A percentile compares a stretch with the other conserved stretches of the same genome.
Evolutionary conservation across 2,888 invertebrate genomes (phyloP).

Genomic region (Heliconius hortense): DNA sequence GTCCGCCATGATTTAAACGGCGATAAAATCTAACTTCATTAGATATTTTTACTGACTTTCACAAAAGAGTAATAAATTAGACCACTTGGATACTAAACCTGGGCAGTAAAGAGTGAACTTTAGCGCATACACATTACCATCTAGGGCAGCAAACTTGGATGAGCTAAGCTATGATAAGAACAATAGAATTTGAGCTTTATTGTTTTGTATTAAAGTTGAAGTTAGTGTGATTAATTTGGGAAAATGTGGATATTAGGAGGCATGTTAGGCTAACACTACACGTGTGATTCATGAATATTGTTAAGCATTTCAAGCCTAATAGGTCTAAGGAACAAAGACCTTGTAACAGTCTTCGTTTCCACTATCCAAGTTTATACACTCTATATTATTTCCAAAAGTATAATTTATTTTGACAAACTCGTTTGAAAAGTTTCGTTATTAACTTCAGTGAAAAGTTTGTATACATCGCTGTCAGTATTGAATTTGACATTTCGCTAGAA

Average conservation of each 20-base stretch:
- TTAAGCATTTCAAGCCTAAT: slow-evolving; percentile 39
- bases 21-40: slow-evolving; percentile 36
- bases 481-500: slow-evolving; percentile 50
- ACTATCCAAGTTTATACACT: background rate
- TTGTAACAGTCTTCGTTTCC: background rate
- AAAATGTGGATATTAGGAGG: slow-evolving; percentile 38
- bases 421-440: background rate
- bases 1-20: slow-evolving; percentile 16
- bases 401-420: background rate
- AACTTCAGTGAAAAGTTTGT: slow-evolving; percentile 2
- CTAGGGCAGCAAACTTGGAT: slow-evolving; percentile 34
- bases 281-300: slow-evolving; percentile 43
- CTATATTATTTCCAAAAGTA: background rate
- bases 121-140: slow-evolving; percentile 41
- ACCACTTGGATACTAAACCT: slow-evolving; percentile 41
- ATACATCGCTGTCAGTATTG: slow-evolving; percentile 38
- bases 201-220: background rate
- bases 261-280: slow-evolving; percentile 39
- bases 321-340: slow-evolving; percentile 35
- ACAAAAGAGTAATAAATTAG: slow-evolving; percentile 37
- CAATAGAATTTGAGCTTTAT: slow-evolving; percentile 20
- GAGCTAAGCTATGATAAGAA: slow-evolving; percentile 25
- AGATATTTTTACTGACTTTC: slow-evolving; percentile 37
- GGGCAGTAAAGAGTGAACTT: slow-evolving; percentile 45
- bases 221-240: slow-evolving; percentile 12